phyloP scores from a whole-genome alignment of 23 tunicate genomes.

The Halocynthia aurantium region DNA sequence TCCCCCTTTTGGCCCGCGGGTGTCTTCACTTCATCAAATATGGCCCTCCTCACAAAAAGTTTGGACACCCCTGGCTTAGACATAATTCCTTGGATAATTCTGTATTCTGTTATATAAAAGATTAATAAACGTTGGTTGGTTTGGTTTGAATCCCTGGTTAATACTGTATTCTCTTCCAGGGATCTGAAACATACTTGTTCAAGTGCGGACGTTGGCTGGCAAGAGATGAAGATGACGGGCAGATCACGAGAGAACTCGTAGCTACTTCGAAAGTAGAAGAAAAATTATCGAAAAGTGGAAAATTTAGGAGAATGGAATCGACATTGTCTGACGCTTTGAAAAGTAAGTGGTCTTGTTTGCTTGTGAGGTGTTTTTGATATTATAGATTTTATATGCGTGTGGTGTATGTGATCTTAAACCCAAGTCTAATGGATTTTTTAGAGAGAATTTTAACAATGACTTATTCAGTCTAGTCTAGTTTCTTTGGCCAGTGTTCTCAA shows the following conservation, averaged over 20 bases:
- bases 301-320: slow-evolving; percentile 70
- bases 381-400: too few species aligned
- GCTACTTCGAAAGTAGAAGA: slow-evolving; percentile 74
- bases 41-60: too few species aligned
- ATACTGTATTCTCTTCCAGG: slow-evolving; percentile 17
- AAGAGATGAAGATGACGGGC: slow-evolving; percentile 97
- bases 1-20: neutral
- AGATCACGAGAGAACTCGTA: slow-evolving; percentile 91
- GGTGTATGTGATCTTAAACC: too few species aligned
- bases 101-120: too few species aligned
- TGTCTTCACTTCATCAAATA: too few species aligned
- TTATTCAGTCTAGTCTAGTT: neutral
- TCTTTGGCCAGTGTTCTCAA: neutral
- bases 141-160: too few species aligned
- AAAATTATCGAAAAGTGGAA: slow-evolving; percentile 56
- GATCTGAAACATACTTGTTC: slow-evolving; percentile 83
- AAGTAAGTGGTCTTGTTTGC: slow-evolving; percentile 32
- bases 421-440: too few species aligned
- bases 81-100: too few species aligned
- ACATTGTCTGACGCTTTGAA: slow-evolving; percentile 47
- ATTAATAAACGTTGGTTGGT: too few species aligned
- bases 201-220: slow-evolving; percentile 93
- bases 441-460: neutral
- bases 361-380: neutral
- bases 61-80: too few species aligned